Conservation (phyloP, 1,140 invertebrate genomes). For the Calephelis virginiensis region DNA sequence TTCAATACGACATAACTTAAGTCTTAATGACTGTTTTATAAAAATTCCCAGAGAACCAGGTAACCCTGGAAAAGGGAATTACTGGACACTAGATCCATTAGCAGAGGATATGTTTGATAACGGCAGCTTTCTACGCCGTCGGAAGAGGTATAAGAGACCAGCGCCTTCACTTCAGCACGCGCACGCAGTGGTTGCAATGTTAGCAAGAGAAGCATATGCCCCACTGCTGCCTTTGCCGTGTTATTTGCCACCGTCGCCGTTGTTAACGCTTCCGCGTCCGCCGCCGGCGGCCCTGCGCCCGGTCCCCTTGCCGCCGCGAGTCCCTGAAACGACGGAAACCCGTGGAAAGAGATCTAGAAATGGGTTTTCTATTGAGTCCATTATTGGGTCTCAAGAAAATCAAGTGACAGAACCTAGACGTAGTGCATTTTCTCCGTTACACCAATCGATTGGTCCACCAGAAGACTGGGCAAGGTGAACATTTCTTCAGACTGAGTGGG, state of each 20-base stretch:
- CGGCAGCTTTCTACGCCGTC: constrained; percentile 95
- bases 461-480: constrained; percentile 78
- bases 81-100: constrained; percentile 98
- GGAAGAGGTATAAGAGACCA: constrained; percentile 97
- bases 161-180: constrained; percentile 73
- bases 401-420: constrained; percentile 50
- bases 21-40: constrained; percentile 99
- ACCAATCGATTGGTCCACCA: constrained; percentile 54
- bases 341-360: constrained; percentile 65
- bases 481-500: constrained; percentile 42
- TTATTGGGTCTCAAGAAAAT: constrained; percentile 61
- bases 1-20: constrained; percentile 97
- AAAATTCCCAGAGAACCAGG: constrained; percentile 98
- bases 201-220: constrained; percentile 71
- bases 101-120: constrained; percentile 99
- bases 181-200: constrained; percentile 68
- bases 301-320: constrained; percentile 60
- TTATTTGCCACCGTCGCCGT: constrained; percentile 61
- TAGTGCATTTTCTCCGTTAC: constrained; percentile 72
- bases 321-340: constrained; percentile 58
- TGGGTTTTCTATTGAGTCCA: constrained; percentile 76
- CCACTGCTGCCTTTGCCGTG: constrained; percentile 68
- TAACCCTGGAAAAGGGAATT: constrained; percentile 99
- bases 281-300: constrained; percentile 66
- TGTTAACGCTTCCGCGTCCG: constrained; percentile 62